Evolutionary conservation across 2,888 invertebrate genomes (phyloP), one percentile per base, ranked within the genome.

Genomic region (Polylopha cassiicola): DNA sequence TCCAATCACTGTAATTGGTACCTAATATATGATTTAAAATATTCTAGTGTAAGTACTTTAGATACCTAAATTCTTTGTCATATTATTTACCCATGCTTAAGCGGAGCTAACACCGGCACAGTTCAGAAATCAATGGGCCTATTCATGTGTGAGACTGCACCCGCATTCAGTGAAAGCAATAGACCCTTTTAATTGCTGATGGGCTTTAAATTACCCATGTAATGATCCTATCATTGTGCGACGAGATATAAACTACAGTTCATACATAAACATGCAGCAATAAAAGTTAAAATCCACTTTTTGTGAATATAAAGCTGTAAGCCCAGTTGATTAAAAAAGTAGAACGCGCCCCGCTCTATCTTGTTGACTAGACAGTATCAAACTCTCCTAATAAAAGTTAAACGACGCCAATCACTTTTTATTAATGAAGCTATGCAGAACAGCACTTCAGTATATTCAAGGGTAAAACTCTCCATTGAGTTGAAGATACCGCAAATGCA

Each of bases 161-260:
- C 76, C 78, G 75, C 71, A 53, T 55, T 36, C 42, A 46, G 36
- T 38, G 50, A 41, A 36, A 41, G 41, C 24, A 29, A 24, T 20
- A 22, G 31, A n/a, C 47, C 50, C 49, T 46, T 39, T 44, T 43
- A 44, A 47, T 46, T 50, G 51, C 52, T 55, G 55, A 66, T 64
- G 53, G 50, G 52, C 58, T 61, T 69, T 62, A 61, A 59, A 67
- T 65, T 53, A 59, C 59, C 33, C 23, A 16, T 29, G 33, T 36
- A 37, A 24, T 28, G 33, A 33, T 21, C 26, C 45, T 39, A 43
- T 24, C 36, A 39, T 18, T 15, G 31, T 34, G 36, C 31, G 32
- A 32, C 32, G 17, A 39, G 23, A n/a, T n/a, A n/a, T 39, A 22
- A 22, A 41, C 24, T 29, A 10, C 34, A 24, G 13, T 34, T 11